Percentiles rank a stretch among this genome's conserved stretches.
Evolutionary conservation across 2,797 vertebrate genomes (phyloP).

Genomic region (Acrossocheilus wenchowensis): DNA sequence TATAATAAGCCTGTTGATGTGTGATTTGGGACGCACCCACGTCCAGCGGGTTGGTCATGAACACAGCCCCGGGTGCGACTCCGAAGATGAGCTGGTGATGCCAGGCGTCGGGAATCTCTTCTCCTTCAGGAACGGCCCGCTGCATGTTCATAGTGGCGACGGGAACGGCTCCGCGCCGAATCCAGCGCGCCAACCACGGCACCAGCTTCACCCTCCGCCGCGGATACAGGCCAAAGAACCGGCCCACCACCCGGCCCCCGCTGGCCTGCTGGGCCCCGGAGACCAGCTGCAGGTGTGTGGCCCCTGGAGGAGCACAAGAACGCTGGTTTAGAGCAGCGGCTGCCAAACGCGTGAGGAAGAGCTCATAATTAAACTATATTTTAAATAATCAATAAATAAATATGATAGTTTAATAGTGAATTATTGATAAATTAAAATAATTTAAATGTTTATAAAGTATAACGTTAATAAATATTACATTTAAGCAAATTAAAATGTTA

Average conservation of each 20-base stretch:
- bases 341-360: neutral
- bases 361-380: neutral
- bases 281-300: conserved; percentile 80
- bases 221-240: conserved; percentile 78
- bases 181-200: conserved; percentile 79
- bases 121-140: conserved; percentile 70
- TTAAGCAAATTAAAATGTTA: too few species aligned
- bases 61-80: conserved; percentile 69
- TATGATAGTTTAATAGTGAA: too few species aligned
- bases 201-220: conserved; percentile 67
- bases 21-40: conserved; percentile 69
- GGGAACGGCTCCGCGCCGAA: conserved; percentile 72
- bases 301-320: conserved; percentile 68
- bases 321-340: neutral
- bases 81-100: conserved; percentile 84
- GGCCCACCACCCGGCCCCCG: conserved; percentile 67
- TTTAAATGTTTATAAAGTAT: too few species aligned
- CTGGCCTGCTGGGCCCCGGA: conserved; percentile 74
- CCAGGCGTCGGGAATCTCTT: conserved; percentile 83
- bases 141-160: conserved; percentile 87
- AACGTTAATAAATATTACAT: too few species aligned
- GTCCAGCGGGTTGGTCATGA: conserved; percentile 82
- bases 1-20: neutral
- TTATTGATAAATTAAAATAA: too few species aligned
- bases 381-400: neutral